Evolutionary conservation across 1,140 invertebrate genomes (phyloP).

Genomic region (Drosophila kohkoa): DNA sequence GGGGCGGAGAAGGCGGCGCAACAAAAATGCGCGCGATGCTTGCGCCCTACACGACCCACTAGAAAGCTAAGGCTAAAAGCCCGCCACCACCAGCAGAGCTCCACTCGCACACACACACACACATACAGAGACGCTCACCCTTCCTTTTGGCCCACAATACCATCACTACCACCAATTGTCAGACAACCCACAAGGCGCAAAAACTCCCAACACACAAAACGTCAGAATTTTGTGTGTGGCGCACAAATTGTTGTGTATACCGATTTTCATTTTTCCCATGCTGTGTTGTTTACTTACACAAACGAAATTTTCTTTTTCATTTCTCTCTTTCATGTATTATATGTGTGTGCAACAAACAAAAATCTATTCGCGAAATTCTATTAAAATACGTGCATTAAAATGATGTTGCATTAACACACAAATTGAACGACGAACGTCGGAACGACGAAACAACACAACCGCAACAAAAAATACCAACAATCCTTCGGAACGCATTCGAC

Average conservation of each 20-base stretch:
- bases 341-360: conserved; percentile 21
- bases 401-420: conserved; percentile 9
- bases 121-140: not conserved
- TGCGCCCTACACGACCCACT: conserved; percentile 62
- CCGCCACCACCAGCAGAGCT: conserved; percentile 36
- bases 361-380: conserved; percentile 29
- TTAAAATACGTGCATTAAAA: conserved; percentile 23
- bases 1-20: conserved; percentile 58
- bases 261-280: conserved; percentile 83
- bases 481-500: not conserved
- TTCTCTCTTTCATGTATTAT: conserved; percentile 50
- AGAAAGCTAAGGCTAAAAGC: conserved; percentile 30
- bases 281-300: conserved; percentile 83
- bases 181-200: conserved; percentile 15
- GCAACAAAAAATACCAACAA: too few relatives aligned
- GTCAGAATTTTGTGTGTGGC: conserved; percentile 71
- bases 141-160: conserved; percentile 4
- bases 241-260: conserved; percentile 83
- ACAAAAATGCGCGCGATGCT: conserved; percentile 77
- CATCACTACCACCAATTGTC: conserved; percentile 25
- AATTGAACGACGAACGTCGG: not conserved
- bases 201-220: conserved; percentile 44
- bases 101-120: conserved; percentile 18
- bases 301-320: conserved; percentile 78
- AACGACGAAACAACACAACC: too few relatives aligned